phyloP scores from a whole-genome alignment of 2,888 invertebrate species.

The Eristalis tenax region DNA sequence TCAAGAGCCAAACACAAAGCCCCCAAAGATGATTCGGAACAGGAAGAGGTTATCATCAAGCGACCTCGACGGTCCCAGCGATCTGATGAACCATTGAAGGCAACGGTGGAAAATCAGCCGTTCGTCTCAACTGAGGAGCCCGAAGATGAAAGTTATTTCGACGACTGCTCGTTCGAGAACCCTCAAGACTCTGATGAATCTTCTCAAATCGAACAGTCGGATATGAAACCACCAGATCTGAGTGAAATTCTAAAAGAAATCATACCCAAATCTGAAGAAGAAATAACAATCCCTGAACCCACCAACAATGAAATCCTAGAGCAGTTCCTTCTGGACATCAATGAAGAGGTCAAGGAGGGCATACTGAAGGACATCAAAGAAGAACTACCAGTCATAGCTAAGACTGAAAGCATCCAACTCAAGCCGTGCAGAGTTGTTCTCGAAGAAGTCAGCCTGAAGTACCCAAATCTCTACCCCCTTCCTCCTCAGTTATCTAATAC shows the following conservation, averaged over 20 bases:
- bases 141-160: slow-evolving; percentile 41
- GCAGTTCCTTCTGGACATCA: slow-evolving; percentile 74
- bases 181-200: slow-evolving; percentile 69
- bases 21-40: not conserved
- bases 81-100: not conserved
- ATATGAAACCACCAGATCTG: slow-evolving; percentile 70
- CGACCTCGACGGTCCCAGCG: slow-evolving; percentile 40
- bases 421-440: slow-evolving; percentile 12
- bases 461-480: not conserved
- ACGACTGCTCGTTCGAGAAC: slow-evolving; percentile 74
- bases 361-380: slow-evolving; percentile 7
- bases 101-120: not conserved
- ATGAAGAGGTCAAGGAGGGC: slow-evolving; percentile 7
- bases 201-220: slow-evolving; percentile 74
- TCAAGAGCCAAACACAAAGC: not conserved
- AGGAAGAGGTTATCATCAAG: slow-evolving; percentile 50
- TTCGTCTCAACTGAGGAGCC: slow-evolving; percentile 21
- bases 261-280: slow-evolving; percentile 75
- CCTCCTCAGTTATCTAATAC: not conserved
- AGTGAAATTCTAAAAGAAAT: slow-evolving; percentile 66
- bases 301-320: slow-evolving; percentile 77
- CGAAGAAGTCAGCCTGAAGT: not conserved
- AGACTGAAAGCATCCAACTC: not conserved
- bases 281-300: slow-evolving; percentile 63
- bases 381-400: not conserved